phyloP scores from a whole-genome alignment of 2,113 vertebrate genomes.

The Malurus elegans region DNA sequence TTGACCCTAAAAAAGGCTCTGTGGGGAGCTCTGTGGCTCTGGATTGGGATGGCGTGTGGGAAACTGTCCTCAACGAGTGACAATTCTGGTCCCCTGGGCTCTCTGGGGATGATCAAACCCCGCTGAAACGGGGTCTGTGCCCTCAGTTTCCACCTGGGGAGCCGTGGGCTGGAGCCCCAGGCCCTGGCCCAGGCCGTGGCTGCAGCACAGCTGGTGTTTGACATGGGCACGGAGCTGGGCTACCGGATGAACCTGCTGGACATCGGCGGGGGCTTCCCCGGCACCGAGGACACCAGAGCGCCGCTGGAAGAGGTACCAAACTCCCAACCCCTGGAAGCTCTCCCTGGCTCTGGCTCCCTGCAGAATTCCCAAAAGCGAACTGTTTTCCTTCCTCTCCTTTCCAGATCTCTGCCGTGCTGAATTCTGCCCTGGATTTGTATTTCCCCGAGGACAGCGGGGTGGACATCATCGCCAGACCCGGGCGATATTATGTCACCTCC shows the following conservation, averaged over 20 bases:
- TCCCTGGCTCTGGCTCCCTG: background rate
- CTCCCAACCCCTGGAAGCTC: rapidly evolving
- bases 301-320: slow-evolving; percentile 72
- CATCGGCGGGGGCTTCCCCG: slow-evolving; percentile 76
- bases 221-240: slow-evolving; percentile 75
- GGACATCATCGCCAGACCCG: slow-evolving; percentile 70
- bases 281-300: slow-evolving; percentile 58
- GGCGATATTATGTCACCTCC: slow-evolving; percentile 75
- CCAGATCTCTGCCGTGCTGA: slow-evolving; percentile 69
- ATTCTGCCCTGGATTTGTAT: slow-evolving; percentile 76
- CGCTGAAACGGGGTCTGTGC: background rate
- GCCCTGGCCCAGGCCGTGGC: slow-evolving; percentile 66
- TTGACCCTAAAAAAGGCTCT: background rate
- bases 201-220: slow-evolving; percentile 72
- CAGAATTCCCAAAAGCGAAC: background rate
- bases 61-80: background rate
- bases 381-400: background rate
- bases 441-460: slow-evolving; percentile 77
- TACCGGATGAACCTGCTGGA: slow-evolving; percentile 74
- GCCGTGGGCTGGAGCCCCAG: slow-evolving; percentile 61
- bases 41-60: background rate
- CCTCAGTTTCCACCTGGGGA: slow-evolving; percentile 75
- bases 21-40: background rate
- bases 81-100: background rate
- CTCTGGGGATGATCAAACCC: rapidly evolving